phyloP scores from a whole-genome alignment of 2,113 vertebrate genomes.

The Sakesphorus luctuosus region DNA sequence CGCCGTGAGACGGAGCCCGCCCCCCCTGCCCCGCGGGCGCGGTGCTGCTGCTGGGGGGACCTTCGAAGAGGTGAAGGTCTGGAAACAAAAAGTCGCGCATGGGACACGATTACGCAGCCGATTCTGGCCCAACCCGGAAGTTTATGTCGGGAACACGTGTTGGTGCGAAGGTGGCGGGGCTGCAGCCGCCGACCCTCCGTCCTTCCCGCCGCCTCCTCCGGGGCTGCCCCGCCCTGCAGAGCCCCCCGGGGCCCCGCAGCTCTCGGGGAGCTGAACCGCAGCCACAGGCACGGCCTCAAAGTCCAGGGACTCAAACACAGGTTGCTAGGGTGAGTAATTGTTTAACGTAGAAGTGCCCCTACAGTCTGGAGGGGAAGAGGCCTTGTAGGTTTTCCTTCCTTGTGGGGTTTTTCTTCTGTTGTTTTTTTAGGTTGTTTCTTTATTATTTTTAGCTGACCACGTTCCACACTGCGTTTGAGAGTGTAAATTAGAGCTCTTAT shows the following conservation, averaged over 20 bases:
- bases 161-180: conserved; percentile 48
- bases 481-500: background rate
- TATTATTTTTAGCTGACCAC: background rate
- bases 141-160: conserved; percentile 84
- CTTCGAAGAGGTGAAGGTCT: background rate
- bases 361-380: background rate
- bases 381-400: background rate
- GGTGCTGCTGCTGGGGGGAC: background rate
- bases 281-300: conserved; percentile 18
- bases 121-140: conserved; percentile 80
- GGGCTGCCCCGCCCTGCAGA: background rate
- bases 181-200: background rate
- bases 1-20: background rate
- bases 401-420: background rate
- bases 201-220: background rate
- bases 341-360: conserved; percentile 9
- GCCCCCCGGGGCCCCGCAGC: background rate
- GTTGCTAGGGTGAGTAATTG: conserved; percentile 59
- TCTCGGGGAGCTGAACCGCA: background rate
- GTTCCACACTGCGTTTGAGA: accelerated
- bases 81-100: conserved; percentile 44
- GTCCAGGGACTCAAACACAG: conserved; percentile 26
- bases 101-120: conserved; percentile 71
- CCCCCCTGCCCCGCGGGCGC: background rate
- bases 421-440: background rate